Percentiles rank a stretch among this genome's conserved stretches.
Conservation (phyloP, 2,888 invertebrate species). For the Atrina japonica region DNA sequence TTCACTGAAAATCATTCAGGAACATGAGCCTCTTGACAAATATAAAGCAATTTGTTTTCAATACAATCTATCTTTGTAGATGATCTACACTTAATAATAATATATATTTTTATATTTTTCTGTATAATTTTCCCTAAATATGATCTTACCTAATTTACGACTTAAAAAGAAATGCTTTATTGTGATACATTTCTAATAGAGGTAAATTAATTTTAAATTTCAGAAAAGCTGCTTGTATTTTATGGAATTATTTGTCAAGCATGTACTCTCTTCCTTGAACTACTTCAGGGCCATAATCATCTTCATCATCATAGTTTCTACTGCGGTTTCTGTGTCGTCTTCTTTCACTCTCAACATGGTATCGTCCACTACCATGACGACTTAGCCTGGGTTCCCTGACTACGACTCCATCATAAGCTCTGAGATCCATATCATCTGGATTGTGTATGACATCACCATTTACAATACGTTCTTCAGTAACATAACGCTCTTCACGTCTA, state of each 20-base stretch:
- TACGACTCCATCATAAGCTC: slow-evolving; percentile 22
- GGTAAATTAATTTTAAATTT: no score
- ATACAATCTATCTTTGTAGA: no score
- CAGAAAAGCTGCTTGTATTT: no score
- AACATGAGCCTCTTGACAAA: no score
- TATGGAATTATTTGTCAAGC: slow-evolving; percentile 5
- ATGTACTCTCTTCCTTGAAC: slow-evolving; percentile 21
- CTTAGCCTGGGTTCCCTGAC: slow-evolving; percentile 11
- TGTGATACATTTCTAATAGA: no score
- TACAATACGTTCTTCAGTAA: slow-evolving; percentile 11
- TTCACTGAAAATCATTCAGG: no score
- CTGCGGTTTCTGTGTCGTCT: not conserved
- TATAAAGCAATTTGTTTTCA: no score
- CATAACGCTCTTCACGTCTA: slow-evolving; percentile 18
- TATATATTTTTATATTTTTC: no score
- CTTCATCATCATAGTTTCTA: not conserved
- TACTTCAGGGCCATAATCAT: slow-evolving; percentile 10
- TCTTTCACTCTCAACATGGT: not conserved
- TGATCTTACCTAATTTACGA: no score
- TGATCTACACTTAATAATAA: no score
- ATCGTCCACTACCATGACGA: slow-evolving; percentile 23
- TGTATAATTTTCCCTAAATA: no score
- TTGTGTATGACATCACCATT: slow-evolving; percentile 17
- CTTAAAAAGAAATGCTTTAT: no score
- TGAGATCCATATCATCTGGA: slow-evolving; percentile 22